These are phyloP conservation scores for Poeciliopsis paucimaculata DNA, from an alignment of 2,797 vertebrate species.

Conservation along the genomic window DNA sequence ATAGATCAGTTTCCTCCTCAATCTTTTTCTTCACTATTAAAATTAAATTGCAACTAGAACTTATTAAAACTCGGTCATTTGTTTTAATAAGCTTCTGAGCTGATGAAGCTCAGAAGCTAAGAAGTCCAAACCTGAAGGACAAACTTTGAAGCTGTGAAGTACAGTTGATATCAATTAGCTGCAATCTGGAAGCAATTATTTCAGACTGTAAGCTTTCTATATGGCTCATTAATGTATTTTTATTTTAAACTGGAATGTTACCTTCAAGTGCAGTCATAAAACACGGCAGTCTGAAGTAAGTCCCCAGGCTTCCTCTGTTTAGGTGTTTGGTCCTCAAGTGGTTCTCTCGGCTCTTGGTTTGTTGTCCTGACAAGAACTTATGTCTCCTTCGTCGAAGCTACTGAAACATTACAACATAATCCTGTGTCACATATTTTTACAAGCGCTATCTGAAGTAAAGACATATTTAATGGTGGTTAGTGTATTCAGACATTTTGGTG, in stretches of 20 bases:
- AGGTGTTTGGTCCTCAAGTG: not conserved
- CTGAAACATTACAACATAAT: not conserved
- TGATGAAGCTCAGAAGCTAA: not conserved
- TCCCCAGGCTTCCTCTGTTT: not conserved
- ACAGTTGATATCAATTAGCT: not conserved
- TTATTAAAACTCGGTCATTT: not conserved
- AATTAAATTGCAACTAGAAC: slow-evolving; percentile 4
- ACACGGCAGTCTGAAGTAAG: not conserved
- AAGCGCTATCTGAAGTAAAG: not conserved
- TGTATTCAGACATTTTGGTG: not conserved
- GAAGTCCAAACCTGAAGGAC: not conserved
- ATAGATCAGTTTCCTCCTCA: slow-evolving; percentile 7
- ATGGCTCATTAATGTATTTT: not conserved
- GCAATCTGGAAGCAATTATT: not conserved
- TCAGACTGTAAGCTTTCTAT: not conserved
- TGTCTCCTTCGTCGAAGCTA: not conserved
- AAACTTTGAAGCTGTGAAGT: not conserved
- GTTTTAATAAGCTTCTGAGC: too few relatives aligned
- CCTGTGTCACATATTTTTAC: not conserved
- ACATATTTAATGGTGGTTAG: too few relatives aligned
- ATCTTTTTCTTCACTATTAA: slow-evolving; percentile 17
- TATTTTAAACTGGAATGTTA: not conserved
- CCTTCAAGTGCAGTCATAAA: not conserved
- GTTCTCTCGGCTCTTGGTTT: not conserved
- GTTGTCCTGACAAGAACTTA: not conserved